Base-by-base conservation (phyloP, 2,888 invertebrate genomes). In the Ophioninae sp. region DNA sequence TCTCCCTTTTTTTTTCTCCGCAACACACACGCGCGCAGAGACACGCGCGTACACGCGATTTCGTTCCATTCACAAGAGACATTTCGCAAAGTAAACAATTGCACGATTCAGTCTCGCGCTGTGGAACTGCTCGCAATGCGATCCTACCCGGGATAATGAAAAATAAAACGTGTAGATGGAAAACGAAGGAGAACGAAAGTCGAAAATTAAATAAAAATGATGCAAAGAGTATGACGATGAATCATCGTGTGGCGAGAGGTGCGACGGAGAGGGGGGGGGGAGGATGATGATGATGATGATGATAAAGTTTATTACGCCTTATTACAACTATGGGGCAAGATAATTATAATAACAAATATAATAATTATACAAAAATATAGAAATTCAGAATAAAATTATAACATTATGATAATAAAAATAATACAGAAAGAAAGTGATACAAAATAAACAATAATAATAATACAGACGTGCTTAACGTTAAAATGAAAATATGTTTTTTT, bases 1-100 rank as follows among this genome's bases (percentile, higher is more conserved):
- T 41, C 41, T 41, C 41, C 7, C 41, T 57, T 39, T 8, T 30
- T 13, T 10, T 57, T 17, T n/a, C 57, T 57, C 57, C 6, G 20
- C n/a, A 13, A 37, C 37, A 39, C 41, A n/a, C 67, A n/a, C 20
- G 1, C 62, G 50, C n/a, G 50, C 41, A 67, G 41, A 41, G 41
- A 41, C 41, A 10, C 41, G 41, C 59, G 30, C 65, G 41, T 61
- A 70, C 62, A 57, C 72, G 72, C 68, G 37, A 77, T 80, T 80
- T 83, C 80, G 68, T 73, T 61, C 80, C 83, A 83, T 83, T 83
- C 80, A 80, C 77, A 73, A 80, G 41, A 41, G 76, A 73, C 72
- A 68, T 83, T 83, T 83, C 83, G 83, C 83, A 83, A 83, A 80
- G 83, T 77, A 83, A 83, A 83, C 83, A 83, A 83, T 83, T 76